Evolutionary conservation across 2,888 invertebrate species (phyloP), one percentile per base, ranked within the genome.

Genomic region (Eupithecia inturbata): DNA sequence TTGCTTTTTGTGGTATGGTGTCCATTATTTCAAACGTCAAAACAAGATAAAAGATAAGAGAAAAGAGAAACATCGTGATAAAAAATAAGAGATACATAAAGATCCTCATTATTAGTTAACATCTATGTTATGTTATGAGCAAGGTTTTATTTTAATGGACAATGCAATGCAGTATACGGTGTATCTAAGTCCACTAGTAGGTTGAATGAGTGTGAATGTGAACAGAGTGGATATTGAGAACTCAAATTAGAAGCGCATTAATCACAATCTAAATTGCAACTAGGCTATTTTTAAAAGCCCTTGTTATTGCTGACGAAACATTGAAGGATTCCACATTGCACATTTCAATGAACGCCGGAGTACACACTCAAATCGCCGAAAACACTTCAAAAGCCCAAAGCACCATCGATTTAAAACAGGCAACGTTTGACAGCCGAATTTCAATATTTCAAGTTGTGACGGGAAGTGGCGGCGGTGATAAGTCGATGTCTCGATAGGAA

Each of bases 401-500:
- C 4, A 28, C 57, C 49, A 64, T 39, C 66, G 69, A 45, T 72
- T 41, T 33, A 67, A 45, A 73, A 75, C 70, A 31, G 36, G 64
- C 28, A 53, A 31, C 70, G n/a, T 75, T 72, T 64, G 57, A 76
- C 68, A 62, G 68, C 71, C 71, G 73, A 73, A 76, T 76, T 76
- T 68, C 41, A 76, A 79, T 85, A 86, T 85, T 84, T 84, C 82
- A 84, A 83, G 83, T 83, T 79, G 81, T 22, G 87, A 88, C 88
- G 87, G 91, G 90, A 90, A 89, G 84, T 83, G 84, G 81, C 26
- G 57, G 33, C 26, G 57, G 33, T 80, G 79, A 78, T 66, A 66
- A 66, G 39, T 36, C 85, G 88, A 87, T 87, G 86, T 64, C 85
- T 82, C 85, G 89, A 90, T 91, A 89, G 89, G 90, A 53, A 91